Conservation (phyloP, 2,888 invertebrate species). For the Aethes cnicana region DNA sequence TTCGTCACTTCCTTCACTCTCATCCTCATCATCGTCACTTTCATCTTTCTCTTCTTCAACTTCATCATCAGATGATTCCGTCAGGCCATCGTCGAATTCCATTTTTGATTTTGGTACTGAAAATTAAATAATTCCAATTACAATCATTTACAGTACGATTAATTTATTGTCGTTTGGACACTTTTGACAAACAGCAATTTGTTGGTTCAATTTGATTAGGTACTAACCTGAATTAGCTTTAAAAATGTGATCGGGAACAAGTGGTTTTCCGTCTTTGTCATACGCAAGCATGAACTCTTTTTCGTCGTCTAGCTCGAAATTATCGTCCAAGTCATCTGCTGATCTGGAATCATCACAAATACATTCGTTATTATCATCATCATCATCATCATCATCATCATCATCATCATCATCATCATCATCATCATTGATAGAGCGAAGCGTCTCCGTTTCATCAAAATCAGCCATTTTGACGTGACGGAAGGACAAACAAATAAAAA, state of each 20-base stretch:
- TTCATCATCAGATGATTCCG: conserved; percentile 62
- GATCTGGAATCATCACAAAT: conserved; percentile 73
- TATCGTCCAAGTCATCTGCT: conserved; percentile 94
- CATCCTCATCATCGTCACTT: conserved; percentile 31
- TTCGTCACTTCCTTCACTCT: conserved; percentile 2
- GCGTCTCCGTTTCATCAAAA: no score
- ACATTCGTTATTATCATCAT: no score
- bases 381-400: no score
- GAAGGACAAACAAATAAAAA: no score
- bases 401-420: no score
- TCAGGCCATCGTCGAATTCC: conserved; percentile 67
- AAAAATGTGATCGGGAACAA: conserved; percentile 67
- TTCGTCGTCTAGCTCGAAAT: conserved; percentile 85
- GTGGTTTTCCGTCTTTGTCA: conserved; percentile 73
- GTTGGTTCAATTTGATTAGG: no score
- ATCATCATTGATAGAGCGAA: no score
- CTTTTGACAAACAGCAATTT: no score
- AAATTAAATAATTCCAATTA: conserved; percentile 34
- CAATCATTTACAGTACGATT: no score
- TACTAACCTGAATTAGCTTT: conserved; percentile 67
- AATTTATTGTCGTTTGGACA: no score
- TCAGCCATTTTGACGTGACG: no score
- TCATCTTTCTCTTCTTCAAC: conserved; percentile 52
- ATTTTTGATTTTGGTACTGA: conserved; percentile 69
- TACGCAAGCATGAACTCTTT: conserved; percentile 74